Percentiles rank a stretch among this genome's conserved stretches.
These are phyloP conservation scores for Heliothis subflexa DNA, from an alignment of 1,140 invertebrate species.

Conservation along the genomic window DNA sequence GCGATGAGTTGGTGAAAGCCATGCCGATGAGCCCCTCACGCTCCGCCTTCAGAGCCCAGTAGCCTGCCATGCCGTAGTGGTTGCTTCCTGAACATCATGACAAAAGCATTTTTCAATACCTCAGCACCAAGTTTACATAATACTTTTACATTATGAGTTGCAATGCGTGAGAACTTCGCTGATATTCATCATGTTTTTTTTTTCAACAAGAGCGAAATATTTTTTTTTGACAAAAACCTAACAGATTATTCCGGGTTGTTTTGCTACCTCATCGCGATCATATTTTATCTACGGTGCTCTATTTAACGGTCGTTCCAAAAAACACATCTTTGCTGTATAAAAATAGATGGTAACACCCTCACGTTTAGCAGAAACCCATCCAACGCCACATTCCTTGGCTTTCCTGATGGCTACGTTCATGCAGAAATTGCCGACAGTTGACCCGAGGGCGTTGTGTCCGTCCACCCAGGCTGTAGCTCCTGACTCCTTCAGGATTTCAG, in stretches of 20 bases:
- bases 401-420: conserved; percentile 96
- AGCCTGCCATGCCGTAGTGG: conserved; percentile 97
- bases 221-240: too few species aligned
- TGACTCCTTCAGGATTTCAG: conserved; percentile 90
- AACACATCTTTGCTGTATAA: not conserved
- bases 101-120: not conserved
- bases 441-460: conserved; percentile 93
- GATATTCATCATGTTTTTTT: too few species aligned
- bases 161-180: too few species aligned
- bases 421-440: conserved; percentile 95
- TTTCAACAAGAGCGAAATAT: too few species aligned
- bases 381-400: conserved; percentile 93
- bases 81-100: conserved; percentile 88
- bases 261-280: not conserved
- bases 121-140: too few species aligned
- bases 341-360: conserved; percentile 47
- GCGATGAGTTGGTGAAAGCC: conserved; percentile 97
- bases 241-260: not conserved
- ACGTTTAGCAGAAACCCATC: conserved; percentile 93
- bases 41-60: conserved; percentile 93
- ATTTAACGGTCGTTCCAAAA: not conserved
- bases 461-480: conserved; percentile 94
- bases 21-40: conserved; percentile 93
- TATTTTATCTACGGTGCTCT: too few species aligned
- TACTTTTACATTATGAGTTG: too few species aligned